A percentile compares a stretch with the other conserved stretches of the same genome.
phyloP scores from a whole-genome alignment of 2,113 vertebrate species.

The Ovis canadensis region DNA sequence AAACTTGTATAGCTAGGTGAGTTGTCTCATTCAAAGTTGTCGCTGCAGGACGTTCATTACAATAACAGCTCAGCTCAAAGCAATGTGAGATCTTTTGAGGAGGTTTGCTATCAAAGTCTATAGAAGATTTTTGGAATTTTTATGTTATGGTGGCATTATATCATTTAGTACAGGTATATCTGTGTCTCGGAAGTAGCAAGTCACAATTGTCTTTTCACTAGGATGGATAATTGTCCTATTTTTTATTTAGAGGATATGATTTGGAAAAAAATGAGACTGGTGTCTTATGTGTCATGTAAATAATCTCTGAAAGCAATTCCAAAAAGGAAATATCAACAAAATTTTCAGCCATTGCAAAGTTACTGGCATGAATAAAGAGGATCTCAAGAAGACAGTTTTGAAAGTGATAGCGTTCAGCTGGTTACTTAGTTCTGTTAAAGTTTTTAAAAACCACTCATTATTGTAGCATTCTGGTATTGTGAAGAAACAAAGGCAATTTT shows the following conservation, averaged over 20 bases:
- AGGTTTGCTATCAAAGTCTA: not conserved
- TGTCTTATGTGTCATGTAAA: not conserved
- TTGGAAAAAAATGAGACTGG: not conserved
- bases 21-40: not conserved
- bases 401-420: not conserved
- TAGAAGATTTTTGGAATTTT: not conserved
- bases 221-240: not conserved
- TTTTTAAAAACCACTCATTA: not conserved
- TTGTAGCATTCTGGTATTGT: not conserved
- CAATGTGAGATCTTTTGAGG: not conserved
- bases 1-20: not conserved
- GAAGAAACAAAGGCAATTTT: slow-evolving; percentile 31
- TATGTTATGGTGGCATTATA: not conserved
- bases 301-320: not conserved
- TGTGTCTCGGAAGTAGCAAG: not conserved
- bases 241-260: not conserved
- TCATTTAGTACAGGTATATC: not conserved
- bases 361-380: not conserved
- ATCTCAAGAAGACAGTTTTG: not conserved
- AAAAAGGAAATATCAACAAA: not conserved
- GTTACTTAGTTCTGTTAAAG: not conserved
- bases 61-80: not conserved
- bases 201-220: not conserved
- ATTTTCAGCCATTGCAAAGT: not conserved
- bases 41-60: not conserved